Evolutionary conservation across 2,113 vertebrate species (phyloP).

Genomic region (Marmota flaviventris): DNA sequence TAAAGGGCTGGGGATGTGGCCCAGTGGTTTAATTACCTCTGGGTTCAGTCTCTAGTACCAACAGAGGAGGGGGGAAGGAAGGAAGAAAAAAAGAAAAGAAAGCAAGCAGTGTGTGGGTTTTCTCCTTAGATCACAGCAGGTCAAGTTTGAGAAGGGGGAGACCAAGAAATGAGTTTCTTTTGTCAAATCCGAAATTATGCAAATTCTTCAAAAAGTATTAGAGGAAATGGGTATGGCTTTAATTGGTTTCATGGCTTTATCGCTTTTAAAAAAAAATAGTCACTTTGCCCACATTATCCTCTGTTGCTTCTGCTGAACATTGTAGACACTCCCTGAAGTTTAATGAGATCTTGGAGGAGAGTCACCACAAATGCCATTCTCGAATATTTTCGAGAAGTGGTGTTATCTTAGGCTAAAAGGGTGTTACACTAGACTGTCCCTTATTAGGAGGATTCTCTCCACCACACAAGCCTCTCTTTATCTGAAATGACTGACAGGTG

Average conservation of each 20-base stretch:
- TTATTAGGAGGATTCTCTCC: conserved; percentile 91
- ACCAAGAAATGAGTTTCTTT: conserved; percentile 50
- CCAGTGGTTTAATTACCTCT: too few species aligned
- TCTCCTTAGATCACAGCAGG: neutral
- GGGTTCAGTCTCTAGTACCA: too few species aligned
- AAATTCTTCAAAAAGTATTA: conserved; percentile 75
- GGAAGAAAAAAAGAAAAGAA: too few species aligned
- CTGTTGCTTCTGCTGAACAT: conserved; percentile 47
- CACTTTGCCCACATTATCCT: conserved; percentile 81
- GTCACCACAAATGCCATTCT: conserved; percentile 65
- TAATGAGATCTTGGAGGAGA: conserved; percentile 78
- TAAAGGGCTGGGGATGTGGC: too few species aligned
- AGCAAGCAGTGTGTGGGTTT: neutral
- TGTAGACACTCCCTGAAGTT: conserved; percentile 65
- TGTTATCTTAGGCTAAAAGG: conserved; percentile 87
- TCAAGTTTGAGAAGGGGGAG: neutral
- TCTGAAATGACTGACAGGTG: conserved; percentile 91
- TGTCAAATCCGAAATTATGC: conserved; percentile 79
- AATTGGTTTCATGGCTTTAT: conserved; percentile 85
- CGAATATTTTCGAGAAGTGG: conserved; percentile 89
- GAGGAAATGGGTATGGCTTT: conserved; percentile 60
- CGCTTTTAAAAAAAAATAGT: conserved; percentile 73
- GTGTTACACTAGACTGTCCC: conserved; percentile 86
- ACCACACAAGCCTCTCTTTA: conserved; percentile 88
- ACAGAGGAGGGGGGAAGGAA: too few species aligned